Evolutionary conservation across 2,888 invertebrate species (phyloP).

Genomic region (Aporophyla lueneburgensis): DNA sequence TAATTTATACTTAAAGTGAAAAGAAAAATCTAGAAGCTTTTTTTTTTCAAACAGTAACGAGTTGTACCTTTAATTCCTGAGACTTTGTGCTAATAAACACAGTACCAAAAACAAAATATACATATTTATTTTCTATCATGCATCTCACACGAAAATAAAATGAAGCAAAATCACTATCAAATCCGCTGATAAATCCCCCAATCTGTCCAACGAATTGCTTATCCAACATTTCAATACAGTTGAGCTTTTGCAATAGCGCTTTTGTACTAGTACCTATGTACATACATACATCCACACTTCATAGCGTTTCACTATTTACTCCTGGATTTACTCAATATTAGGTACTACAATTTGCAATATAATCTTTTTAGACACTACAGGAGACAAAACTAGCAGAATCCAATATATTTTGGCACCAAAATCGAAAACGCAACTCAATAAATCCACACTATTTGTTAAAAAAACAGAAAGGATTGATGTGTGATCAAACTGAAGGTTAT

Average conservation of each 20-base stretch:
- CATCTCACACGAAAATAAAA: not conserved
- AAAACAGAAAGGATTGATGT: slow-evolving; percentile 17
- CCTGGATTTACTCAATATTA: not conserved
- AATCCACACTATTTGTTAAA: slow-evolving; percentile 20
- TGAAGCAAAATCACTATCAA: not conserved
- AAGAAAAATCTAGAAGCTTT: not conserved
- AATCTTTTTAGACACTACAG: not conserved
- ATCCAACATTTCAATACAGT: not conserved
- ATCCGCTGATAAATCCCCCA: not conserved
- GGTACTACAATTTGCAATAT: not conserved
- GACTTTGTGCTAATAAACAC: not conserved
- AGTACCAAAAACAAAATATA: too few relatives aligned
- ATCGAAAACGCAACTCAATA: slow-evolving; percentile 1
- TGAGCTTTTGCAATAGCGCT: not conserved
- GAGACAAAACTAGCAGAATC: not conserved
- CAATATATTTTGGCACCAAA: slow-evolving; percentile 32
- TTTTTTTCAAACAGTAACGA: not conserved
- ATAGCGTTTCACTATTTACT: not conserved
- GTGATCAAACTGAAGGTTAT: slow-evolving; percentile 1
- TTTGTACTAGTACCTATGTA: not conserved
- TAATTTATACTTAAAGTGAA: not conserved
- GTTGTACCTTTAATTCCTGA: not conserved
- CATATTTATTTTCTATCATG: not conserved
- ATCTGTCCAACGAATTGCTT: not conserved
- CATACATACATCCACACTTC: not conserved